Conservation (phyloP, 2,797 vertebrate species). For the Periophthalmus magnuspinnatus region DNA sequence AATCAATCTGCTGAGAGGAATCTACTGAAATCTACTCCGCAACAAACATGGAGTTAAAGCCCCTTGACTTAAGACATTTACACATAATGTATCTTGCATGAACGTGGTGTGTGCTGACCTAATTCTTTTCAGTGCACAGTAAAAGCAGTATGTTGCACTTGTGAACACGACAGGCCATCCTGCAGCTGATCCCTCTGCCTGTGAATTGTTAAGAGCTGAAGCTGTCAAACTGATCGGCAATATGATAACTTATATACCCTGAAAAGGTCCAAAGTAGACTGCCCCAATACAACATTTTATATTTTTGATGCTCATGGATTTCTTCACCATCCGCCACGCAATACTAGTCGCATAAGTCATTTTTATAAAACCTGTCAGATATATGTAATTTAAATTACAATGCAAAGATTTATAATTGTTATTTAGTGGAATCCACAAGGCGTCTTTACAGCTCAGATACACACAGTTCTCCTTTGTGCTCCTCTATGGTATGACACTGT, state of each 20-base stretch:
- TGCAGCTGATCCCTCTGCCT: slow-evolving; percentile 54
- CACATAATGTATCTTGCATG: slow-evolving; percentile 72
- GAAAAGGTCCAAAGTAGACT: slow-evolving; percentile 23
- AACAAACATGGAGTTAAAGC: slow-evolving; percentile 35
- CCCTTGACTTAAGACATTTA: slow-evolving; percentile 65
- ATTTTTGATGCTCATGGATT: slow-evolving; percentile 8
- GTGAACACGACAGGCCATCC: slow-evolving; percentile 53
- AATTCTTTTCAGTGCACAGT: slow-evolving; percentile 69
- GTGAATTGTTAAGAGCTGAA: slow-evolving; percentile 23
- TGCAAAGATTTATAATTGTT: background rate
- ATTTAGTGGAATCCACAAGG: slow-evolving; percentile 40
- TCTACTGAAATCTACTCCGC: slow-evolving; percentile 44
- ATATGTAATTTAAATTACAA: slow-evolving; percentile 52
- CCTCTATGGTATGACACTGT: slow-evolving; percentile 41
- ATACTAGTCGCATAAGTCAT: too few relatives aligned
- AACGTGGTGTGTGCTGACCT: slow-evolving; percentile 77
- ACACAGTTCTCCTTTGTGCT: slow-evolving; percentile 23
- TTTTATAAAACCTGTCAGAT: slow-evolving; percentile 10
- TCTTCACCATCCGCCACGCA: too few relatives aligned
- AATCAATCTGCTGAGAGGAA: slow-evolving; percentile 7
- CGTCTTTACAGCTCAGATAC: slow-evolving; percentile 37
- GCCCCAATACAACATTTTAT: slow-evolving; percentile 28
- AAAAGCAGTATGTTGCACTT: slow-evolving; percentile 65
- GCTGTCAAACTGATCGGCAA: slow-evolving; percentile 31
- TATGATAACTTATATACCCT: slow-evolving; percentile 33